Conservation (phyloP, 2,888 invertebrate genomes). For the Melieria crassipennis region DNA sequence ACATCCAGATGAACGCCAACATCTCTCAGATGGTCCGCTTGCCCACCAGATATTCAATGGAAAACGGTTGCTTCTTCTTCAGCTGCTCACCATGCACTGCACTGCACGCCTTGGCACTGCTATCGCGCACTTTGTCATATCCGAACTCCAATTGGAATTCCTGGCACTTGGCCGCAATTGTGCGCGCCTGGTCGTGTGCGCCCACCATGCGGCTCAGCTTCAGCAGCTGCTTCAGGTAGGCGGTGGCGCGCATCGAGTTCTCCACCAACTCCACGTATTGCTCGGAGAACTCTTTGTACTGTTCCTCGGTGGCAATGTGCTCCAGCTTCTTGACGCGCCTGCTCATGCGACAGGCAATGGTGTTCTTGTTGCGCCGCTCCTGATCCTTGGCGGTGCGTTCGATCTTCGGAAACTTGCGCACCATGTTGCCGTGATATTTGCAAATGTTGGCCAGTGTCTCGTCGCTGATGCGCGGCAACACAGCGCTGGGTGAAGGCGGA, state of each 20-base stretch:
- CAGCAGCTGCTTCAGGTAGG: constrained; percentile 53
- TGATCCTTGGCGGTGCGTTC: constrained; percentile 60
- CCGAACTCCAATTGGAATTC: too few relatives aligned
- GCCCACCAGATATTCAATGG: neutral
- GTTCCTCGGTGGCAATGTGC: constrained; percentile 55
- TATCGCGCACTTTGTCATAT: too few relatives aligned
- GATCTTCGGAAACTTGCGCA: constrained; percentile 58
- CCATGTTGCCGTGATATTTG: constrained; percentile 61
- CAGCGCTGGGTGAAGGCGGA: neutral
- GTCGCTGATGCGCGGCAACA: constrained; percentile 45
- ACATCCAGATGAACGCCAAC: too few relatives aligned
- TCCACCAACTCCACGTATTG: constrained; percentile 51
- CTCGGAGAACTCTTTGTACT: constrained; percentile 52
- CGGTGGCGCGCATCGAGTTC: constrained; percentile 49
- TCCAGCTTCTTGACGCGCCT: constrained; percentile 59
- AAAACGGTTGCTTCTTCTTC: neutral
- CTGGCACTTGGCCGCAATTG: too few relatives aligned
- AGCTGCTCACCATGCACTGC: neutral
- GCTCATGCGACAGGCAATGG: constrained; percentile 60
- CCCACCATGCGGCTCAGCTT: constrained; percentile 34
- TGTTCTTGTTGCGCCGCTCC: constrained; percentile 61
- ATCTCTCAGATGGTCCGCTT: too few relatives aligned
- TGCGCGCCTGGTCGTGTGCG: too few relatives aligned
- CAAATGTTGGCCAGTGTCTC: constrained; percentile 53
- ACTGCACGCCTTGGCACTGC: constrained; percentile 3